Evolutionary conservation across 2,113 vertebrate species (phyloP), one percentile per base, ranked within the genome.

Genomic region (Falco punctatus): DNA sequence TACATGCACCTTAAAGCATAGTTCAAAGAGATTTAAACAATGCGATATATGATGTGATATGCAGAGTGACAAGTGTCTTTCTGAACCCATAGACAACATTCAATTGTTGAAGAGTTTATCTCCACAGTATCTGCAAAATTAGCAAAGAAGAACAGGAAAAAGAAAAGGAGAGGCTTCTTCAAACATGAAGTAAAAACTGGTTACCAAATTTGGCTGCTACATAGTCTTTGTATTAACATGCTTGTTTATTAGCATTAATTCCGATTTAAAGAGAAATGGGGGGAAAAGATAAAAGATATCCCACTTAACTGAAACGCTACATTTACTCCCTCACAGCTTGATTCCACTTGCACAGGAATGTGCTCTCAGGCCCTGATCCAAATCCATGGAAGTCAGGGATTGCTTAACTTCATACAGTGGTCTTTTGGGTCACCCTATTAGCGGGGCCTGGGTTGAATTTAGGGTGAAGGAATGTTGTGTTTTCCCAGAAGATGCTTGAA

Each of bases 291-390:
- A 78, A 73, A 81, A 92, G 94, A 70, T 48, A 86, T 1, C 19
- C 49, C 26, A 55, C 51, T 73, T 70, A 38, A 35, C 24, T 79
- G 77, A 94, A 94, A 88, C 1, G 4, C 33, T 71, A 38, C 55
- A 54, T 86, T 86, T 73, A 88, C 13, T 82, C 49, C 30, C 35
- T 72, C 52, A 74, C 71, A 92, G 79, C 54, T 77, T 92, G 87
- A 90, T 64, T 83, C 72, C 55, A 81, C 75, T 81, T 90, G 75
- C 55, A 84, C 48, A 55, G 82, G 40, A 72, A 92, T 73, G 58
- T 66, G 17, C 58, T 86, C 42, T 54, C 81, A 80, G 80, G 33
- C 62, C 62, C 78, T 33, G 46, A 62, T 92, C 42, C 82, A 94
- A 92, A 82, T 24, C 79, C 71, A 48, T 8, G 2, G 13, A 90